phyloP scores from a whole-genome alignment of 1,140 invertebrate genomes.

The Heliconius eleuchia region DNA sequence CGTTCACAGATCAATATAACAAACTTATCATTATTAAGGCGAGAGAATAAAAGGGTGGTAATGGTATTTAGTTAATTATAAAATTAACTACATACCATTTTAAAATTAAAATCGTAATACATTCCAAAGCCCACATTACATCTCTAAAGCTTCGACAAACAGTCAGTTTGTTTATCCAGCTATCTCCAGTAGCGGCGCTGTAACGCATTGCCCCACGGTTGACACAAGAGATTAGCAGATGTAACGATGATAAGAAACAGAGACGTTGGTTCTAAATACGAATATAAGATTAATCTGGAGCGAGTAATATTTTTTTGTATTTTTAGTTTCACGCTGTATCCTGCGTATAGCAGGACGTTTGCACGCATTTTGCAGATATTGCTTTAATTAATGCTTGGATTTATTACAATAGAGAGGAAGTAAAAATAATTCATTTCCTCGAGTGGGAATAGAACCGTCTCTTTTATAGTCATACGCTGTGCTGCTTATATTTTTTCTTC shows the following conservation, averaged over 20 bases:
- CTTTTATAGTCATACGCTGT: too few species aligned
- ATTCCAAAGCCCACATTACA: background rate
- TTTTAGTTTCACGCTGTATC: background rate
- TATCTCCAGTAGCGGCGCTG: constrained; percentile 1
- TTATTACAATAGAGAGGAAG: too few species aligned
- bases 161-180: background rate
- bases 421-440: too few species aligned
- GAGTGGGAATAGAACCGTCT: too few species aligned
- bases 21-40: too few species aligned
- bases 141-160: background rate
- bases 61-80: too few species aligned
- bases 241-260: background rate
- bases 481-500: too few species aligned
- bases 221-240: constrained; percentile 10
- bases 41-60: too few species aligned
- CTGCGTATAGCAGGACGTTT: too few species aligned
- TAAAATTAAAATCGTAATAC: constrained; percentile 2
- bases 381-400: too few species aligned
- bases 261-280: background rate
- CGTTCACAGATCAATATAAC: too few species aligned
- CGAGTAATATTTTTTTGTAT: background rate
- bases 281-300: background rate
- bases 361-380: too few species aligned
- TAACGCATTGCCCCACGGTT: background rate
- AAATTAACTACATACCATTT: background rate